Percentiles rank a stretch among this genome's conserved stretches.
Evolutionary conservation across 2,888 invertebrate genomes (phyloP).

Genomic region (Boloria euphrosyne): DNA sequence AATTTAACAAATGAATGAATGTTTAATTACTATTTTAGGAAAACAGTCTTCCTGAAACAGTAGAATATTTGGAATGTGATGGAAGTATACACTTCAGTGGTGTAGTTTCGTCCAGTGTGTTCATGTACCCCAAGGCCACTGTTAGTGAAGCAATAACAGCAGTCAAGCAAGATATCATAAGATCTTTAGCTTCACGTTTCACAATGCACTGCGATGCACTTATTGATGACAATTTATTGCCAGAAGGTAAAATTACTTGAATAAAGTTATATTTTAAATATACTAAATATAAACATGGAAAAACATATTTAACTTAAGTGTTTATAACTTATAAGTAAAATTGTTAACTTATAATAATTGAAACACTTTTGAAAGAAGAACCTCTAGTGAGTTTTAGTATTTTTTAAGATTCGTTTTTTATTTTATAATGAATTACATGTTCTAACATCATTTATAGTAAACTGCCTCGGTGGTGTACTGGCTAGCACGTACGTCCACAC

Average conservation of each 20-base stretch:
- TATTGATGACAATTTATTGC: slow-evolving; percentile 89
- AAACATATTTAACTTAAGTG: too few species aligned
- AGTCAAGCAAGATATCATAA: slow-evolving; percentile 91
- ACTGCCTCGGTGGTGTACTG: too few species aligned
- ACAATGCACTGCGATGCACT: slow-evolving; percentile 97
- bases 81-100: slow-evolving; percentile 88
- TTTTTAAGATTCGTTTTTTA: too few species aligned
- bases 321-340: too few species aligned
- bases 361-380: too few species aligned
- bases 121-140: slow-evolving; percentile 88
- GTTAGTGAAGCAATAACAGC: slow-evolving; percentile 87
- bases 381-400: too few species aligned
- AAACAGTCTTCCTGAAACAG: slow-evolving; percentile 69
- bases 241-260: slow-evolving; percentile 80
- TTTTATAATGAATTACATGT: too few species aligned
- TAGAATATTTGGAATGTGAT: slow-evolving; percentile 82
- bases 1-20: neutral
- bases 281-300: too few species aligned
- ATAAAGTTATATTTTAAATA: too few species aligned
- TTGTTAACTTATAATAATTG: too few species aligned
- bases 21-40: slow-evolving; percentile 58
- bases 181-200: slow-evolving; percentile 92
- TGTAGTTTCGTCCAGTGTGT: slow-evolving; percentile 88
- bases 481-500: too few species aligned
- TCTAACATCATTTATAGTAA: too few species aligned